These are phyloP conservation scores for Scolopax bukidnonensis DNA, from an alignment of 2,797 vertebrate genomes.

Conservation along the genomic window DNA sequence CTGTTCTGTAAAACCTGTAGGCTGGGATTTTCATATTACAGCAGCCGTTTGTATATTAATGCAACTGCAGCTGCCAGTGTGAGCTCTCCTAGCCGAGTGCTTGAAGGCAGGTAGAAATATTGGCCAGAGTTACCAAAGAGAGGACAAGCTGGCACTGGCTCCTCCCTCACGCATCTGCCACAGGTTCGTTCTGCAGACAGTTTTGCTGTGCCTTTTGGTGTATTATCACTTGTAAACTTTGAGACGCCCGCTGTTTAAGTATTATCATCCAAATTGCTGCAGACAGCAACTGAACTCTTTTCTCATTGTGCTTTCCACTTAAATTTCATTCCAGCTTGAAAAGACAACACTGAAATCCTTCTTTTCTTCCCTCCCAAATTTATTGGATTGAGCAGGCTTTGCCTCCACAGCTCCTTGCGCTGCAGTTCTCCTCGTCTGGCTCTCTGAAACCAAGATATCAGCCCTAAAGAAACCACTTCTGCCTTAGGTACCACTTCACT, in stretches of 20 bases:
- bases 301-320: not conserved
- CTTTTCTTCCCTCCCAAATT: not conserved
- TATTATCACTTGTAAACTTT: not conserved
- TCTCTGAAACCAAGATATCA: not conserved
- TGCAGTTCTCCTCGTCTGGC: not conserved
- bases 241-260: not conserved
- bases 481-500: accelerated
- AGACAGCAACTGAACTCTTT: not conserved
- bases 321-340: not conserved
- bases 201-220: not conserved
- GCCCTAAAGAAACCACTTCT: not conserved
- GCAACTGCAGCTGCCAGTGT: accelerated
- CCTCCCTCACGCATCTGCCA: not conserved
- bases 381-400: not conserved
- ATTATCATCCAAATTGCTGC: not conserved
- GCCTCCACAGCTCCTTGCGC: not conserved
- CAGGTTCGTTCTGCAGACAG: not conserved
- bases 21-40: not conserved
- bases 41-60: accelerated
- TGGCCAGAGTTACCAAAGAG: not conserved
- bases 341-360: not conserved
- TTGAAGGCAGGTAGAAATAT: accelerated
- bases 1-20: not conserved
- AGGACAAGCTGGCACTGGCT: not conserved
- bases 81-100: not conserved